A percentile compares a stretch with the other conserved stretches of the same genome.
phyloP scores from a whole-genome alignment of 2,797 vertebrate species.

The Epinephelus malabaricus region DNA sequence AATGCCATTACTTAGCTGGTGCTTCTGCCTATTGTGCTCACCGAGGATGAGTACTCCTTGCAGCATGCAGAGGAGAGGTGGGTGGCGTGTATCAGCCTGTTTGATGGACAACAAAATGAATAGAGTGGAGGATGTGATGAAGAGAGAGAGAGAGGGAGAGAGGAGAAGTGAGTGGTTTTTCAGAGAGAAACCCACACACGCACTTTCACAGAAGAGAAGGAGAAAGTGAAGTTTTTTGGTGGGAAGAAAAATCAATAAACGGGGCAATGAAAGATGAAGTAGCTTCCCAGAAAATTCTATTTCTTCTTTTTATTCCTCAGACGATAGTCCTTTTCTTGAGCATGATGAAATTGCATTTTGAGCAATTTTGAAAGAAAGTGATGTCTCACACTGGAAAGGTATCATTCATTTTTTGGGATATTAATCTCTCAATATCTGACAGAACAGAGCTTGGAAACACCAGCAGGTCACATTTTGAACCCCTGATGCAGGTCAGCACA shows the following conservation, averaged over 20 bases:
- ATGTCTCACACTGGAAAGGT: not conserved
- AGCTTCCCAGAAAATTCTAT: slow-evolving; percentile 44
- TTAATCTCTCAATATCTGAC: not conserved
- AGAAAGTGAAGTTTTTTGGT: slow-evolving; percentile 40
- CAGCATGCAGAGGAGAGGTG: slow-evolving; percentile 28
- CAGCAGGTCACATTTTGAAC: not conserved
- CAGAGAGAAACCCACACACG: slow-evolving; percentile 38
- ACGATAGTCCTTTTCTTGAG: slow-evolving; percentile 5
- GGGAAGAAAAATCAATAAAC: slow-evolving; percentile 60
- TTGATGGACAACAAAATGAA: slow-evolving; percentile 56
- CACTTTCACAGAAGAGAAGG: slow-evolving; percentile 20
- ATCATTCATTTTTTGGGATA: not conserved
- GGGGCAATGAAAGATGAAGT: slow-evolving; percentile 47
- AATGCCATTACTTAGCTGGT: slow-evolving; percentile 35
- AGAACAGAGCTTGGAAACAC: not conserved
- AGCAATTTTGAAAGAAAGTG: slow-evolving; percentile 14
- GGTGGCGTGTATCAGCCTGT: slow-evolving; percentile 44
- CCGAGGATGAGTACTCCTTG: slow-evolving; percentile 14
- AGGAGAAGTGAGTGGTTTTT: slow-evolving; percentile 33
- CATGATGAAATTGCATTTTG: slow-evolving; percentile 39
- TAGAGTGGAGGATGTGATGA: slow-evolving; percentile 43
- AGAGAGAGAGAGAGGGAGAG: slow-evolving; percentile 25
- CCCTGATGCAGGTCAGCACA: not conserved
- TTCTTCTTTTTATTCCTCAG: slow-evolving; percentile 28
- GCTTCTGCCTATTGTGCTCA: slow-evolving; percentile 23